These are phyloP conservation scores for Ochotona princeps DNA, from an alignment of 2,113 vertebrate species.

Conservation along the genomic window DNA sequence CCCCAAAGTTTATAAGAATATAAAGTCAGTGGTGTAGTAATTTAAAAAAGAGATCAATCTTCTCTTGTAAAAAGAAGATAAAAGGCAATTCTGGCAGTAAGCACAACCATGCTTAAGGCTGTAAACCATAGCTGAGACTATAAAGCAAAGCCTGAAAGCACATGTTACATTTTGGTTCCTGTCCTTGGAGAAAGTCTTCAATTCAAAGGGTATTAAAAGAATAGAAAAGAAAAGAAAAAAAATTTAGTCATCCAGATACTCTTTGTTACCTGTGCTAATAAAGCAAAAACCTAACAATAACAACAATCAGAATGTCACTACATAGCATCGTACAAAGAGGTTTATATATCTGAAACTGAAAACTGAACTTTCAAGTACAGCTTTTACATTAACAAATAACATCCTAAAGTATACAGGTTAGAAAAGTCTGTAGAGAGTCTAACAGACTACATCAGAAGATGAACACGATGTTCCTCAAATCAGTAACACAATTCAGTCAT, in stretches of 20 bases:
- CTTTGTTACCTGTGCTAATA: neutral
- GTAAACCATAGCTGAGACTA: conserved; percentile 33
- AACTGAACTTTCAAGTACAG: conserved; percentile 40
- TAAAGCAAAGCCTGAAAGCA: conserved; percentile 33
- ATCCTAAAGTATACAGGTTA: neutral
- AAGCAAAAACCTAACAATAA: conserved; percentile 2
- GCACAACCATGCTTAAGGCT: conserved; percentile 41
- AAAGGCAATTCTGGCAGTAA: conserved; percentile 72
- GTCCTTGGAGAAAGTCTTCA: conserved; percentile 50
- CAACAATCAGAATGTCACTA: conserved; percentile 3
- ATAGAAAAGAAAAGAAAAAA: neutral
- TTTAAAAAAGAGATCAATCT: conserved; percentile 75
- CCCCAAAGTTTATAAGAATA: conserved; percentile 64
- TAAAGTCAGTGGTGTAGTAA: conserved; percentile 66
- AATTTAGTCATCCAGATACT: neutral
- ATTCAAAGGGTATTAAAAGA: neutral
- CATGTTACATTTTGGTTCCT: conserved; percentile 48
- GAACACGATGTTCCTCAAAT: neutral
- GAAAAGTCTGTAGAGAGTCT: conserved; percentile 32
- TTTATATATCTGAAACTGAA: conserved; percentile 26
- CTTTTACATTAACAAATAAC: conserved; percentile 5
- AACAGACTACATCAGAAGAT: neutral
- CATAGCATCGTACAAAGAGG: conserved; percentile 7
- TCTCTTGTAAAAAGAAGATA: conserved; percentile 70
- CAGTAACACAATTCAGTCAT: neutral